Conservation (phyloP, 2,888 invertebrate species). For the Ecdyonurus torrentis region DNA sequence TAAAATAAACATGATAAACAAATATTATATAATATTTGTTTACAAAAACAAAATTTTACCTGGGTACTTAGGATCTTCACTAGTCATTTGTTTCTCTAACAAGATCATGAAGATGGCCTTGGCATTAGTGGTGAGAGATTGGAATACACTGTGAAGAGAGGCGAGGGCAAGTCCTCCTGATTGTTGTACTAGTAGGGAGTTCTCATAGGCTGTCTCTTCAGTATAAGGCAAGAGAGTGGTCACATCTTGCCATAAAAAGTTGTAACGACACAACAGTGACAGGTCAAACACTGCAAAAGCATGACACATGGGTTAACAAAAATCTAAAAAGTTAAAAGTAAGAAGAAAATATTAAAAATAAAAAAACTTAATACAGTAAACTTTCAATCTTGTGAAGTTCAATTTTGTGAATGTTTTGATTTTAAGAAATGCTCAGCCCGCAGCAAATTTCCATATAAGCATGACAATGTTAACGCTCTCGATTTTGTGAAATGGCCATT, state of each 20-base stretch:
- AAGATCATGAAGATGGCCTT: constrained; percentile 69
- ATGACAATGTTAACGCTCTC: no score
- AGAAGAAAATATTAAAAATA: no score
- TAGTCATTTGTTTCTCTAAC: constrained; percentile 62
- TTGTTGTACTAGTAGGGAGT: constrained; percentile 63
- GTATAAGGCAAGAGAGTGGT: constrained; percentile 70
- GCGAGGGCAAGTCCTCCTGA: constrained; percentile 63
- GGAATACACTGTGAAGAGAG: constrained; percentile 76
- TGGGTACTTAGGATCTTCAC: constrained; percentile 51
- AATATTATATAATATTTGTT: constrained; percentile 3
- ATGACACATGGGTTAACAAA: no score
- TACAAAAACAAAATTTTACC: constrained; percentile 31
- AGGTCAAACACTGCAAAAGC: constrained; percentile 90
- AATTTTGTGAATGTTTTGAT: no score
- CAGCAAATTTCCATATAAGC: no score
- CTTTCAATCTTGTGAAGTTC: no score
- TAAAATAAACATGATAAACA: neutral
- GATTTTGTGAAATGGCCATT: no score
- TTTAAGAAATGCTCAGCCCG: no score
- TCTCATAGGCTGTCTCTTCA: constrained; percentile 73
- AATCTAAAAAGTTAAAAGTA: no score
- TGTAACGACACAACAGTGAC: constrained; percentile 62
- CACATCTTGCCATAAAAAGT: constrained; percentile 82
- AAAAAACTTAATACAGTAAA: no score
- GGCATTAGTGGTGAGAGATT: constrained; percentile 78